phyloP scores from a whole-genome alignment of 2,797 vertebrate genomes.

The Microcaecilia unicolor region DNA sequence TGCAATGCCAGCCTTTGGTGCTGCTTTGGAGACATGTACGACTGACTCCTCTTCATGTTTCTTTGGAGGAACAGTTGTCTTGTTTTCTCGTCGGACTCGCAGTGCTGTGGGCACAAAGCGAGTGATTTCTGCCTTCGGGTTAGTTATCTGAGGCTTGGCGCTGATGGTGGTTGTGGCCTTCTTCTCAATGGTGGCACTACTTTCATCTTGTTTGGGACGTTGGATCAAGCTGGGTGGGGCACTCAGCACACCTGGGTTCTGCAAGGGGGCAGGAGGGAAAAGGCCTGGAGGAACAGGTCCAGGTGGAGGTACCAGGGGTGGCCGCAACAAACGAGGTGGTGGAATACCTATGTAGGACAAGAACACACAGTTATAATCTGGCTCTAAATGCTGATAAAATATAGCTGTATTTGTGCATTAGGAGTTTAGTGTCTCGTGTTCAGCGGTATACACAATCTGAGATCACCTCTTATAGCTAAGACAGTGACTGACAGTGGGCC shows the following conservation, averaged over 20 bases:
- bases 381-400: too few species aligned
- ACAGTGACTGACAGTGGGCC: too few species aligned
- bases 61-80: slow-evolving; percentile 38
- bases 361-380: too few species aligned
- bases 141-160: slow-evolving; percentile 95
- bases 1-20: slow-evolving; percentile 55
- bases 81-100: slow-evolving; percentile 81
- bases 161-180: slow-evolving; percentile 91
- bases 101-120: slow-evolving; percentile 89
- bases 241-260: slow-evolving; percentile 84
- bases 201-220: slow-evolving; percentile 69
- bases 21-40: slow-evolving; percentile 51
- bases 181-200: slow-evolving; percentile 88
- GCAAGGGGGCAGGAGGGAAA: slow-evolving; percentile 75
- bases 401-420: too few species aligned
- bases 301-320: slow-evolving; percentile 69
- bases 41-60: slow-evolving; percentile 56
- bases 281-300: slow-evolving; percentile 72
- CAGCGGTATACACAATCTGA: too few species aligned
- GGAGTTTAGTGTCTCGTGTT: too few species aligned
- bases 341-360: slow-evolving; percentile 67
- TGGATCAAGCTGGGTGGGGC: slow-evolving; percentile 88
- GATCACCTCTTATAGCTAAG: too few species aligned
- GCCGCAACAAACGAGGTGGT: slow-evolving; percentile 73
- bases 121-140: slow-evolving; percentile 91